Percentiles rank a stretch among this genome's conserved stretches.
phyloP scores from a whole-genome alignment of 2,888 invertebrate genomes.

The Habroteleia sp. region DNA sequence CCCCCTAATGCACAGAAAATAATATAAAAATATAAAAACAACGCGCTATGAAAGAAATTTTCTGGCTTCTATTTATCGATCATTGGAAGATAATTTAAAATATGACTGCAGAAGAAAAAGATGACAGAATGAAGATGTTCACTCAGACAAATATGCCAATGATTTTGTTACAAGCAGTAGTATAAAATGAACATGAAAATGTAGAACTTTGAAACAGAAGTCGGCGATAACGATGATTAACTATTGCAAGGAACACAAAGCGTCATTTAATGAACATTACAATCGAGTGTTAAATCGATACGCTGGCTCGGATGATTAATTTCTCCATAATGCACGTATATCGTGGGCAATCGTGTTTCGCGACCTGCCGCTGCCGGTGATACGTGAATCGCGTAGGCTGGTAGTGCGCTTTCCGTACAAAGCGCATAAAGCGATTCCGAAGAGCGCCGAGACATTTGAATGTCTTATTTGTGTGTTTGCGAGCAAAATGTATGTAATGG shows the following conservation, averaged over 20 bases:
- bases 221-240: slow-evolving; percentile 42
- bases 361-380: slow-evolving; percentile 56
- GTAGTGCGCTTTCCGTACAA: slow-evolving; percentile 40
- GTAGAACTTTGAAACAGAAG: slow-evolving; percentile 31
- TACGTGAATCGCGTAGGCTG: slow-evolving; percentile 51
- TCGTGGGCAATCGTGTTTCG: slow-evolving; percentile 68
- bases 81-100: too few relatives aligned
- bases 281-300: slow-evolving; percentile 52
- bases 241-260: slow-evolving; percentile 41
- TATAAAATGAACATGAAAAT: slow-evolving; percentile 23
- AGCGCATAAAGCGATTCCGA: slow-evolving; percentile 16
- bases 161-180: slow-evolving; percentile 16
- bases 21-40: too few relatives aligned
- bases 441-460: slow-evolving; percentile 49
- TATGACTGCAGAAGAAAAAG: too few relatives aligned
- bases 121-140: too few relatives aligned
- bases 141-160: too few relatives aligned
- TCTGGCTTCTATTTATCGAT: too few relatives aligned
- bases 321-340: slow-evolving; percentile 65
- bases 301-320: slow-evolving; percentile 66
- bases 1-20: too few relatives aligned
- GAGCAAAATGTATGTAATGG: slow-evolving; percentile 29
- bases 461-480: slow-evolving; percentile 46
- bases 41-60: too few relatives aligned
- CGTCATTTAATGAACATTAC: slow-evolving; percentile 54